Evolutionary conservation across 2,797 vertebrate genomes (phyloP), one percentile per base, ranked within the genome.

Genomic region (Manis pentadactyla): DNA sequence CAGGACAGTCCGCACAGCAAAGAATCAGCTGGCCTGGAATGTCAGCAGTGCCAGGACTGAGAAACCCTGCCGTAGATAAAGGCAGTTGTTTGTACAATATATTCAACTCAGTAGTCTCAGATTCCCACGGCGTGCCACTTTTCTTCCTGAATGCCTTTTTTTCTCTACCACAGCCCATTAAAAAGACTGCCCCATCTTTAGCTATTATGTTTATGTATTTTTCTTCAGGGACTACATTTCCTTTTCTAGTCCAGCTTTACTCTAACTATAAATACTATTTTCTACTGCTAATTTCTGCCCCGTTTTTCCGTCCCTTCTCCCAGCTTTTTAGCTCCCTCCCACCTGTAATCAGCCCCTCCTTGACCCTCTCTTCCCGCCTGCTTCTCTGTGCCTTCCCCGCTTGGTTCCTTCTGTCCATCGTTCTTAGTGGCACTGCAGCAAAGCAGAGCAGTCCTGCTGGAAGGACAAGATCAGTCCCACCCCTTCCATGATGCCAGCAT

Each of bases 221-320:
- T 92, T 63, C 59, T 77, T 77, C 21, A 57, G 61, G 18, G 19
- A 79, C 53, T 57, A 46, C n/a, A 81, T 68, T 73, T 74, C 27
- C 25, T 55, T 79, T 73, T 78, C 66, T n/a, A 34, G 64, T 14
- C 83, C 71, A 42, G 42, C 57, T 73, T 73, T 83, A 79, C 29
- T 87, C n/a, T 83, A n/a, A 64, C 68, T 71, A 69, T 51, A 64
- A 83, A 69, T 66, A 64, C 25, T 29, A 15, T 51, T 78, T 37
- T 64, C 78, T 37, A 46, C 10, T 55, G 6, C 78, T 42, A 23
- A 90, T 64, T 90, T 66, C 42, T n/a, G 0, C 27, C 71, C 4
- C 5, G 18, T 25, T 0, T 31, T 11, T 5, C 21, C 27, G 6
- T n/a, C 19, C 59, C 4, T 66, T 69, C 27, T 61, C 37, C 27